Conservation (phyloP, 2,888 invertebrate genomes). For the Agrochola circellaris region DNA sequence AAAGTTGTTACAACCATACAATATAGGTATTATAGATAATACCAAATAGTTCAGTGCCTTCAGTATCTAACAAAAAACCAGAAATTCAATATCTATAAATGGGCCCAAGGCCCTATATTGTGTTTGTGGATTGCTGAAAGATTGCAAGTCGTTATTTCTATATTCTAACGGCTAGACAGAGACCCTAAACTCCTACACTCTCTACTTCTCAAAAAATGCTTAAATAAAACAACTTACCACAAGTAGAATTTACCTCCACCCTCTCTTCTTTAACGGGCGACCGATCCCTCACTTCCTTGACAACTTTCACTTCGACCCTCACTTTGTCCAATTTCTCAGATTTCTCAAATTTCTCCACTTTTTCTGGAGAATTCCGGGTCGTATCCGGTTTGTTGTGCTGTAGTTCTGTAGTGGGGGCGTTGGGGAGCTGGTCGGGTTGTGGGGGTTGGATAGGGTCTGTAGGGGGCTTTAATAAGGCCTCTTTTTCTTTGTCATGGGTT, state of each 20-base stretch:
- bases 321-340: conserved; percentile 65
- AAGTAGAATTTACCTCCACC: conserved; percentile 84
- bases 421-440: fast-evolving
- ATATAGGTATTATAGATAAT: too few relatives aligned
- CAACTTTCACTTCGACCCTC: conserved; percentile 53
- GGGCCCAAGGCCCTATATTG: too few relatives aligned
- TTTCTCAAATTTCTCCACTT: conserved; percentile 68
- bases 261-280: conserved; percentile 74
- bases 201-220: not conserved
- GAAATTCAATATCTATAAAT: too few relatives aligned
- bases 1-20: too few relatives aligned
- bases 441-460: fast-evolving
- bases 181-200: too few relatives aligned
- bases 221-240: conserved; percentile 77
- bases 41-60: too few relatives aligned
- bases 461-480: conserved; percentile 41
- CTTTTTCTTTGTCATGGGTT: conserved; percentile 69
- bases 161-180: too few relatives aligned
- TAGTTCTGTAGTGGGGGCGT: not conserved
- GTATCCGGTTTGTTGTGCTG: conserved; percentile 74
- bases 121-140: too few relatives aligned
- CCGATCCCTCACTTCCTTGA: conserved; percentile 67
- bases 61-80: too few relatives aligned
- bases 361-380: conserved; percentile 69
- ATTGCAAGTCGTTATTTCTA: too few relatives aligned